phyloP scores from a whole-genome alignment of 2,888 invertebrate genomes.

The Mythimna pallens region DNA sequence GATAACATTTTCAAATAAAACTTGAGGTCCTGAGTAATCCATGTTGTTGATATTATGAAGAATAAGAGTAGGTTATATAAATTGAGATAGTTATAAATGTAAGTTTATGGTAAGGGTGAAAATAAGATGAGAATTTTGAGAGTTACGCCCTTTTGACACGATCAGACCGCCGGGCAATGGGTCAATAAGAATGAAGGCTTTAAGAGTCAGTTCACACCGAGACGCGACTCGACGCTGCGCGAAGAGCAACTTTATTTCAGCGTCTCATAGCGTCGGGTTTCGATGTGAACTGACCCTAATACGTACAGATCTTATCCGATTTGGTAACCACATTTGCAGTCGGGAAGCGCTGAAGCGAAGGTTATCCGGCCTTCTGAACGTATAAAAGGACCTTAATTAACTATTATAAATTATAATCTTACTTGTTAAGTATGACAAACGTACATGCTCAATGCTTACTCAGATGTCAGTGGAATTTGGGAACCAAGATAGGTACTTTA shows the following conservation, averaged over 20 bases:
- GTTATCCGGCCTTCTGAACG: too few relatives aligned
- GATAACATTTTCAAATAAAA: neutral
- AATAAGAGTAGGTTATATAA: constrained; percentile 13
- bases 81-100: constrained; percentile 11
- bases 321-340: too few relatives aligned
- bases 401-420: too few relatives aligned
- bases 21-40: neutral
- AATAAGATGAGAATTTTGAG: neutral
- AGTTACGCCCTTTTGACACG: neutral
- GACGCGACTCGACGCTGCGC: too few relatives aligned
- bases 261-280: too few relatives aligned
- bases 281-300: too few relatives aligned
- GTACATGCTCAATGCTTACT: constrained; percentile 20
- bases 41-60: constrained; percentile 17
- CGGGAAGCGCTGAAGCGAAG: too few relatives aligned
- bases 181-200: too few relatives aligned
- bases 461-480: neutral
- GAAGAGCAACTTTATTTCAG: too few relatives aligned
- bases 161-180: neutral
- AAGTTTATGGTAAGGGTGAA: constrained; percentile 8
- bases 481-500: neutral
- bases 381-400: too few relatives aligned
- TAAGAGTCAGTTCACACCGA: too few relatives aligned
- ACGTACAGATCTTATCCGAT: too few relatives aligned
- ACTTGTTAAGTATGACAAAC: neutral